phyloP scores from a whole-genome alignment of 2,113 vertebrate species.

The Motacilla tschutschensis region DNA sequence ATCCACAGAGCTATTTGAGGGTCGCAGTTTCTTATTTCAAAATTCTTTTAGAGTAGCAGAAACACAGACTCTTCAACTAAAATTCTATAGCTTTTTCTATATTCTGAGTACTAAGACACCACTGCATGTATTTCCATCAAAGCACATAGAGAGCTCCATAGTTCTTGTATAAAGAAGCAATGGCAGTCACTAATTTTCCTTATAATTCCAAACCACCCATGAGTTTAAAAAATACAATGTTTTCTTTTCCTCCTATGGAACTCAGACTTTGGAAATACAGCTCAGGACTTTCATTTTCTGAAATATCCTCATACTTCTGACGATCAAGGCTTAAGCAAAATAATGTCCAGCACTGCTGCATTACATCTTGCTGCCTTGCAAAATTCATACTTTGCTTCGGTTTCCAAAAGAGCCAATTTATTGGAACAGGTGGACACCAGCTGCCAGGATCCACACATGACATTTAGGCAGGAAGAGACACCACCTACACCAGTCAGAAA shows the following conservation, averaged over 20 bases:
- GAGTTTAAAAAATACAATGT: background rate
- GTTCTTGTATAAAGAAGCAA: background rate
- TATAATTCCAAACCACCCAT: background rate
- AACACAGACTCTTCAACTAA: background rate
- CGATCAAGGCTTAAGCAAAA: rapidly evolving
- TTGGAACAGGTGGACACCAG: background rate
- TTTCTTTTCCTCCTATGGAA: background rate
- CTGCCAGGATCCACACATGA: background rate
- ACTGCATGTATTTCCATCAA: background rate
- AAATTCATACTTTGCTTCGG: background rate
- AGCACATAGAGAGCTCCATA: background rate
- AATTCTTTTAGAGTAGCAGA: background rate
- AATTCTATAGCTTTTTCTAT: background rate
- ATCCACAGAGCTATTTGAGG: background rate
- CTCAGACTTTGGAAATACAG: background rate
- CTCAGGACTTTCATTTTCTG: background rate
- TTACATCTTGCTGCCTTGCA: background rate
- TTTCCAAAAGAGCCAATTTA: background rate
- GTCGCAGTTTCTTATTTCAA: background rate
- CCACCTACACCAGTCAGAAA: background rate
- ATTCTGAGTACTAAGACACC: background rate
- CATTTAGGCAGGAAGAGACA: background rate
- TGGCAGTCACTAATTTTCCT: background rate
- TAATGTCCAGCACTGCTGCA: background rate
- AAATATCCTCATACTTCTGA: background rate